A percentile compares a stretch with the other conserved stretches of the same genome.
Evolutionary conservation across 2,797 vertebrate genomes (phyloP).

Genomic region (Hapalemur alaotrensis): DNA sequence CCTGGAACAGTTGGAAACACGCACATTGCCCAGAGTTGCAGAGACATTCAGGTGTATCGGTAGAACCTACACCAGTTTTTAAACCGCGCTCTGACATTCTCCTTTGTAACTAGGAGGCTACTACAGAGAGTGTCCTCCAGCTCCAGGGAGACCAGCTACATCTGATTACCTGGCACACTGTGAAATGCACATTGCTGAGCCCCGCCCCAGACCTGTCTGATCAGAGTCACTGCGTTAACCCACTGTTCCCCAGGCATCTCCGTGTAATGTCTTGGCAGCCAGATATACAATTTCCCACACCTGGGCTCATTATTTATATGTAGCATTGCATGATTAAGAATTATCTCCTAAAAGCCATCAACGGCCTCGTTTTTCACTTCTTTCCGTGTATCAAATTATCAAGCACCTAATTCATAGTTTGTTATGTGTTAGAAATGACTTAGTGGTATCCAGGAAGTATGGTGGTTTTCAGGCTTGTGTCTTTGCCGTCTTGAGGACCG

Average conservation of each 20-base stretch:
- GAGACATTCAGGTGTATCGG: neutral
- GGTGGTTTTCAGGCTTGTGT: neutral
- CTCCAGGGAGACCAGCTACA: rapidly evolving
- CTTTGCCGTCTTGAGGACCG: neutral
- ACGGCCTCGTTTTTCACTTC: neutral
- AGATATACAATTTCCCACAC: neutral
- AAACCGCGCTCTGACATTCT: neutral
- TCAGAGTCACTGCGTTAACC: neutral
- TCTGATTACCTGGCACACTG: neutral
- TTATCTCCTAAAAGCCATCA: neutral
- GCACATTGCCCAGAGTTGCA: neutral
- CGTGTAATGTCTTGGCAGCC: neutral
- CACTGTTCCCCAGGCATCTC: neutral
- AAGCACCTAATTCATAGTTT: neutral
- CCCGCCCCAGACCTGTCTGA: neutral
- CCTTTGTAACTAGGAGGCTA: neutral
- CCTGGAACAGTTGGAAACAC: neutral
- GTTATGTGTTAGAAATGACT: neutral
- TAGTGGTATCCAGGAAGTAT: neutral
- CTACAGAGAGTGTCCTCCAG: neutral
- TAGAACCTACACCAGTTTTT: neutral
- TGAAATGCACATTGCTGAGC: neutral
- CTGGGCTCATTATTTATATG: neutral
- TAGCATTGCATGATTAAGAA: neutral
- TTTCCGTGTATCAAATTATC: neutral